Conservation (phyloP, 2,888 invertebrate genomes). For the Melikaiella ostensackeni region DNA sequence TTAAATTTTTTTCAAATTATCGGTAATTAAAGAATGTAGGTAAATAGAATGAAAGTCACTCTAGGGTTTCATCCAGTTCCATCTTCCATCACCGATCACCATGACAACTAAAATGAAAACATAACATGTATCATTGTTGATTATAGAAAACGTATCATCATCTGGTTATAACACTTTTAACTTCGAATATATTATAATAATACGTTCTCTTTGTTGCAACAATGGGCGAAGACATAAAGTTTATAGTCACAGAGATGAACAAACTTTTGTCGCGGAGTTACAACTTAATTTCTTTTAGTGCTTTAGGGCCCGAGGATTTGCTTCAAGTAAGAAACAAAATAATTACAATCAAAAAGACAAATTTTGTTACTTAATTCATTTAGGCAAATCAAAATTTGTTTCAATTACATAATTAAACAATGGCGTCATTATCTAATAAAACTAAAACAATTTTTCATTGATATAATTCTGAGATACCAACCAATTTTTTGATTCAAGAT, state of each 20-base stretch:
- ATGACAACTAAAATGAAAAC: constrained; percentile 6
- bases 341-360: constrained; percentile 2
- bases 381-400: no score
- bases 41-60: neutral
- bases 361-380: neutral
- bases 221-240: constrained; percentile 85
- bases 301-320: constrained; percentile 85
- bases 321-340: constrained; percentile 80
- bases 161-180: neutral
- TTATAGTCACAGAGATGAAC: constrained; percentile 86
- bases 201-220: constrained; percentile 39
- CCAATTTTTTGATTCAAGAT: no score
- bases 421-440: no score
- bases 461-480: no score
- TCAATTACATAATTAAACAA: no score
- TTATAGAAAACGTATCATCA: neutral
- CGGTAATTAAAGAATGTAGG: neutral
- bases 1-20: neutral
- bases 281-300: constrained; percentile 91
- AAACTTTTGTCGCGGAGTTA: constrained; percentile 85
- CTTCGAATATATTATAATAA: constrained; percentile 12
- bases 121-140: neutral
- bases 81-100: neutral
- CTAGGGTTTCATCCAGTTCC: no score
- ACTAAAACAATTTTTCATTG: no score